Conservation (phyloP, 2,797 vertebrate genomes). For the Falco columbarius region DNA sequence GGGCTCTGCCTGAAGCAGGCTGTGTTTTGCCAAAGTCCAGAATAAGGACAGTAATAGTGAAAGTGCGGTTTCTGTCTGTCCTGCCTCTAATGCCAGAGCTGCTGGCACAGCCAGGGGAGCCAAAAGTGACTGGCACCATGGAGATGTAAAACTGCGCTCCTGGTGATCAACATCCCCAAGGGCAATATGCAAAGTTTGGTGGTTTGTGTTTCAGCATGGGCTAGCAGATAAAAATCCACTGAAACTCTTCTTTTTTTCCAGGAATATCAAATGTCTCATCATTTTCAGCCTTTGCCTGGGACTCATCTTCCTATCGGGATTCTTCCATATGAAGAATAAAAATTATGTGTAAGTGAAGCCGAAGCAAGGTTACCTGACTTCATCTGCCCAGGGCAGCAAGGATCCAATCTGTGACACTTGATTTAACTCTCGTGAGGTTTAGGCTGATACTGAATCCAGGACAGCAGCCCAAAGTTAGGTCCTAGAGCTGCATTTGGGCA, state of each 20-base stretch:
- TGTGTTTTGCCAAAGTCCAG: background rate
- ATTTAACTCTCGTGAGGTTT: background rate
- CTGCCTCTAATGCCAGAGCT: background rate
- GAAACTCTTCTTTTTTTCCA: background rate
- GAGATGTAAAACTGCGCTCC: background rate
- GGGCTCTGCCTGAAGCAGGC: background rate
- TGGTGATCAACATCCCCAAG: accelerated
- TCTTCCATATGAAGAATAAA: background rate
- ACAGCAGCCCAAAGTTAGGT: background rate
- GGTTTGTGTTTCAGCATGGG: accelerated
- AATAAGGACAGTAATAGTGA: background rate
- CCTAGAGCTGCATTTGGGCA: background rate
- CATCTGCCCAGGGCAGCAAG: background rate
- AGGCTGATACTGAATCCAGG: background rate
- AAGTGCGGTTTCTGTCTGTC: background rate
- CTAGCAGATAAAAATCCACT: background rate
- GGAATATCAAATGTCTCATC: background rate
- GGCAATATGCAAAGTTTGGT: background rate
- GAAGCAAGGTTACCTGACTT: background rate
- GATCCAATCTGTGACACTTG: background rate
- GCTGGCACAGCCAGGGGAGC: background rate
- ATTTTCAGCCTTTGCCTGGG: conserved; percentile 23
- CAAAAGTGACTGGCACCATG: background rate
- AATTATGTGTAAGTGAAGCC: conserved; percentile 6
- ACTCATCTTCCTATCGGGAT: background rate